Base-by-base conservation (phyloP, 2,888 invertebrate species). In the Thalpophila matura region DNA sequence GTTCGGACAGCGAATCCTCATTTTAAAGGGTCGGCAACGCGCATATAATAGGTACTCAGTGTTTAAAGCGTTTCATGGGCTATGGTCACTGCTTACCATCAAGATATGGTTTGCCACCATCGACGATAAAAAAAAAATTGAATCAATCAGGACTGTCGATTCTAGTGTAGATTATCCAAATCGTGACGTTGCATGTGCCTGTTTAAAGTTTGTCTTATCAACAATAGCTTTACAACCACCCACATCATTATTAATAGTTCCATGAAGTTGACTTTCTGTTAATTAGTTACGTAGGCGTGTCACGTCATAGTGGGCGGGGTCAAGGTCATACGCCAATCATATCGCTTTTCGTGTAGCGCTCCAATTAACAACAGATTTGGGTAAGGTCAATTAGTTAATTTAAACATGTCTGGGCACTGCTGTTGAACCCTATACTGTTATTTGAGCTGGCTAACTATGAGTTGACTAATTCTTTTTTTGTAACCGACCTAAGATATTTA, bases 351-450 rank as follows among this genome's bases (percentile, higher is more conserved):
- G 68, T 76, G 70, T 38, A 40, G n/a, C 38, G 51, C 67, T 70
- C 55, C 47, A 72, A 79, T 79, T 79, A 79, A 67, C 53, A 29
- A 16, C 50, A 67, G 69, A 74, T 74, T 78, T 72, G 49, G 58
- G 51, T 40, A 62, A 74, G 71, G 66, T 67, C 46, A 65, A 74
- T 65, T 74, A 51, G 38, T 42, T 74, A 58, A 78, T 77, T 62
- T 53, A 31, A 38, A 61, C 50, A 54, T 45, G 61, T 43, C 50
- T 43, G 37, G 37, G 16, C 20, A 33, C n/a, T 46, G 55, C n/a
- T n/a, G n/a, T n/a, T 31, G 27, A 54, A 46, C 14, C 18, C 27
- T 12, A 18, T 9, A 9, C 1, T 33, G 10, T 16, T 24, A 50
- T 43, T 37, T 43, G 12, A 38, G 10, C 7, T 33, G 26, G 16